Evolutionary conservation across 2,113 vertebrate species (phyloP).

Genomic region (Sylvietta virens): DNA sequence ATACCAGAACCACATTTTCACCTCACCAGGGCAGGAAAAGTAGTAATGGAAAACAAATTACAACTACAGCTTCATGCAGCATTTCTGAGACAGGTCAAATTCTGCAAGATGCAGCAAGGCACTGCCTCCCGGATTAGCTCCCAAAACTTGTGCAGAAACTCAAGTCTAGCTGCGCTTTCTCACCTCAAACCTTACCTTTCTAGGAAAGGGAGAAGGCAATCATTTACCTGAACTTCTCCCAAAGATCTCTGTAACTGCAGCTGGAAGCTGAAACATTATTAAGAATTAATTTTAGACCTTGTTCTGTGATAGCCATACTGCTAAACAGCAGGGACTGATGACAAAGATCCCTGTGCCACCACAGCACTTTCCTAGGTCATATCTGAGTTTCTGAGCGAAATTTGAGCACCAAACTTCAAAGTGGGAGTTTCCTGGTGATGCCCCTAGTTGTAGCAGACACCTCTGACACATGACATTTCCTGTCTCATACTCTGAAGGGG

Average conservation of each 20-base stretch:
- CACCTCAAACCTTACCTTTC: neutral
- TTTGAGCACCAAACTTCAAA: neutral
- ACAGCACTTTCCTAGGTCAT: neutral
- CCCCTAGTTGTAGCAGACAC: neutral
- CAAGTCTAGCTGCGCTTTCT: neutral
- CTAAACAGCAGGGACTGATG: neutral
- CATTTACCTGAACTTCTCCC: neutral
- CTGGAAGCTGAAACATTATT: neutral
- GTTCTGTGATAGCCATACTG: neutral
- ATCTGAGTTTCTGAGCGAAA: neutral
- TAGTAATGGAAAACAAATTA: neutral
- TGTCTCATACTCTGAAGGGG: neutral
- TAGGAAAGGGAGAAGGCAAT: rapidly evolving
- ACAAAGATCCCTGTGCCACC: neutral
- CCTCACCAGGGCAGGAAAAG: neutral
- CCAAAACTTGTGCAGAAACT: neutral
- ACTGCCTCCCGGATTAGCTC: neutral
- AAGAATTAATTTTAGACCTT: neutral
- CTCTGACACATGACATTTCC: neutral
- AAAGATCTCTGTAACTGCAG: neutral
- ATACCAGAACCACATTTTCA: neutral
- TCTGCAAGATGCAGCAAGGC: neutral
- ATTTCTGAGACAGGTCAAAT: neutral
- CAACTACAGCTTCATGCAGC: neutral
- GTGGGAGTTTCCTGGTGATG: neutral